Evolutionary conservation across 1,140 invertebrate species (phyloP), one percentile per base, ranked within the genome.

Genomic region (Coelopa frigida): DNA sequence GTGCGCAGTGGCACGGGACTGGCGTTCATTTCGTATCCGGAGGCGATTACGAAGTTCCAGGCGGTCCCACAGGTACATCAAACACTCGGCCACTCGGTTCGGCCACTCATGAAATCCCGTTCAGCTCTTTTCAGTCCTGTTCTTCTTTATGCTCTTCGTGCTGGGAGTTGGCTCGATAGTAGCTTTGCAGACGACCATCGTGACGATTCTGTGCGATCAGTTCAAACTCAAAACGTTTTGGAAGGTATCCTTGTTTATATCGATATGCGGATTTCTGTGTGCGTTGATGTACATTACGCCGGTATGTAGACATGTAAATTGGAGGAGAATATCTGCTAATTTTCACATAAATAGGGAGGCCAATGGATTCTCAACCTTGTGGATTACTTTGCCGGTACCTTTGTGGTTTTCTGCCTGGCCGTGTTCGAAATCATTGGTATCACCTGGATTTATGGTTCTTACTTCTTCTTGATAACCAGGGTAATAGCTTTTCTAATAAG

Each of bases 21-120:
- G 10, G 86, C 85, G n/a, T 85, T 89, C 53, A 75, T 90, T 17
- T 86, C 85, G 0, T 93, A 91, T 70, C 87, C 89, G 3, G 85
- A 89, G 52, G 88, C 88, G 1, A 83, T 92, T 37, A 76, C 84
- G 2, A 84, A 85, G 61, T 84, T 89, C 54, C 76, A 78, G 1
- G 67, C 75, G 26, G 69, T 83, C 36, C 85, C 85, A 4, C 83
- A 85, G 74, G 79, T 84, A 72, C 29, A 21, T 32, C 17, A 11
- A n/a, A n/a, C 18, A 43, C 18, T 3, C 21, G 12, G 23, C 91
- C 17, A 18, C 5, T 52, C 57, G 0, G 48, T 44, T 8, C 75
- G 71, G 59, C 73, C 73, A 15, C 33, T 29, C 11, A 8, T 32
- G 42, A 10, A 32, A 14, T n/a, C n/a, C n/a, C n/a, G n/a, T n/a